phyloP scores from a whole-genome alignment of 2,888 invertebrate genomes.

The Pecten maximus region DNA sequence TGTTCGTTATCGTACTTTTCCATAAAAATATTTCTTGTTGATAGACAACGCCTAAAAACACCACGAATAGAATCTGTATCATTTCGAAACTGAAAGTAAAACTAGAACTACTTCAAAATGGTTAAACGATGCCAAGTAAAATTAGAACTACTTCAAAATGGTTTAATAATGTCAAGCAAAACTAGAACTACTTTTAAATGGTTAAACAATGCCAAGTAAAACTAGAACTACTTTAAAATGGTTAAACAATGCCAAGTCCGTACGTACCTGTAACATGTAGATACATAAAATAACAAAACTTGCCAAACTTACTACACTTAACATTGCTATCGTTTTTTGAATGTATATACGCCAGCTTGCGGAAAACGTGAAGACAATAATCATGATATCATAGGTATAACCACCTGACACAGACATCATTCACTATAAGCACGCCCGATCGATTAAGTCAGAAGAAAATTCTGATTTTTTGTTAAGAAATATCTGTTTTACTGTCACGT shows the following conservation, averaged over 20 bases:
- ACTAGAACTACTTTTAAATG: too few relatives aligned
- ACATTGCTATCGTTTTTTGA: too few relatives aligned
- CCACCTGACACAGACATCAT: neutral
- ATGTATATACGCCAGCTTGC: too few relatives aligned
- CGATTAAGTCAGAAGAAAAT: neutral
- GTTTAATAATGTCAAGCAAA: too few relatives aligned
- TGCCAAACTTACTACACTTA: too few relatives aligned
- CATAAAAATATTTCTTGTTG: neutral
- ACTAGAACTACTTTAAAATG: too few relatives aligned
- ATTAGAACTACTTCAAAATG: neutral
- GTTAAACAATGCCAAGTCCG: too few relatives aligned
- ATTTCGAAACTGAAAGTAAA: neutral
- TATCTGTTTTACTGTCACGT: neutral
- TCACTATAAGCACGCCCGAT: neutral
- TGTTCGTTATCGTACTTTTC: neutral
- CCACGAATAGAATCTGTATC: neutral
- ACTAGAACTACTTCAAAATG: neutral
- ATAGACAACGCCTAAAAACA: neutral
- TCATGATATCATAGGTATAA: too few relatives aligned
- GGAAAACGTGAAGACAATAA: too few relatives aligned
- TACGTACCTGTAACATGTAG: too few relatives aligned
- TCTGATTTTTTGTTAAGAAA: neutral
- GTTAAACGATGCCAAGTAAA: neutral
- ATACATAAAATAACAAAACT: too few relatives aligned
- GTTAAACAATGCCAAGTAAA: too few relatives aligned